Conservation (phyloP, 2,113 vertebrate genomes). For the Mirza zaza region DNA sequence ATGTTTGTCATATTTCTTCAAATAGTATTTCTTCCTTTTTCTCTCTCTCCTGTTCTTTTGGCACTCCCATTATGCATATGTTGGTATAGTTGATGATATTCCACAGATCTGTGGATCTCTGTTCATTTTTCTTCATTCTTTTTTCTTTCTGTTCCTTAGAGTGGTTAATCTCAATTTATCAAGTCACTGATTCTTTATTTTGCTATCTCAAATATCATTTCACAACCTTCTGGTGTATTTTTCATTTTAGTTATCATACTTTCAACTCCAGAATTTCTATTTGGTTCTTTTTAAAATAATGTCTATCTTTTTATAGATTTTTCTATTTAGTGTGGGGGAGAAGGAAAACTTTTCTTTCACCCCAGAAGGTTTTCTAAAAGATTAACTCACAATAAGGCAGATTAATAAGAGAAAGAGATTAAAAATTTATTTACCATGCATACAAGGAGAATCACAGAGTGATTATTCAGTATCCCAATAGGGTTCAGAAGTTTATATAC, state of each 20-base stretch:
- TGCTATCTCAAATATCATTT: neutral
- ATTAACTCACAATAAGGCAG: too few species aligned
- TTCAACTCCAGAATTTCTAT: neutral
- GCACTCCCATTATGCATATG: too few species aligned
- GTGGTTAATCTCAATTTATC: neutral
- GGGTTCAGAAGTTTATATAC: too few species aligned
- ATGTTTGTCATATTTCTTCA: neutral
- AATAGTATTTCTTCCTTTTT: neutral
- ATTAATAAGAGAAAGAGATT: too few species aligned
- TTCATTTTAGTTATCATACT: neutral
- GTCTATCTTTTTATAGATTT: neutral
- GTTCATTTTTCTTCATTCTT: neutral
- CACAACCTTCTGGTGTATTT: neutral
- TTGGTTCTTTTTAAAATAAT: neutral
- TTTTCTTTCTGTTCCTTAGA: neutral
- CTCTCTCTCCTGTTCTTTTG: neutral
- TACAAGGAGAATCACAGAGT: too few species aligned
- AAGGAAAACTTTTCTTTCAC: too few species aligned
- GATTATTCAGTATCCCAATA: too few species aligned
- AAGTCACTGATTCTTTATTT: neutral
- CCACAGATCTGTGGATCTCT: neutral
- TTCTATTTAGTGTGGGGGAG: neutral
- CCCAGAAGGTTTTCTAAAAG: too few species aligned
- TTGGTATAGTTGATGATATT: too few species aligned
- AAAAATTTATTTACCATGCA: too few species aligned